A percentile compares a stretch with the other conserved stretches of the same genome.
phyloP scores from a whole-genome alignment of 2,113 vertebrate species.

The Eublepharis macularius region DNA sequence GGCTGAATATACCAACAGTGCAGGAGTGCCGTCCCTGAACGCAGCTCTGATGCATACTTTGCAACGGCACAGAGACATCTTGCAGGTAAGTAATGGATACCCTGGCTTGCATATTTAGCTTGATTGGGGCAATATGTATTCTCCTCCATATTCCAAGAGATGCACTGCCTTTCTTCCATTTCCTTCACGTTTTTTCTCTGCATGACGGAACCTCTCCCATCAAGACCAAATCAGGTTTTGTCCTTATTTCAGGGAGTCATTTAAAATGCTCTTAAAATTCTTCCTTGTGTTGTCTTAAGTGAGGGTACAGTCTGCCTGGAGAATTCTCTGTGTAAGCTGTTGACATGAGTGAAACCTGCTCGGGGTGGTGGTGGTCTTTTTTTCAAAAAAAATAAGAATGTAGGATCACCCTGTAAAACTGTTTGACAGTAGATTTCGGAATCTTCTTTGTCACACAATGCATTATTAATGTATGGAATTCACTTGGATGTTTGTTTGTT shows the following conservation, averaged over 20 bases:
- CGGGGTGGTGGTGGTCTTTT: background rate
- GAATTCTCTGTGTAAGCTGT: background rate
- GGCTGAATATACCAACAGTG: conserved; percentile 91
- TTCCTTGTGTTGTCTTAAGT: background rate
- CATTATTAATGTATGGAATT: too few relatives aligned
- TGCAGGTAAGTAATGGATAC: conserved; percentile 81
- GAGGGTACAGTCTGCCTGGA: background rate
- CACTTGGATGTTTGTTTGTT: too few relatives aligned
- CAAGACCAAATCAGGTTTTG: background rate
- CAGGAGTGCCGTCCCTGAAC: conserved; percentile 89
- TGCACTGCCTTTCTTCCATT: background rate
- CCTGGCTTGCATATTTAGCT: background rate
- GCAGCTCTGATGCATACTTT: conserved; percentile 96
- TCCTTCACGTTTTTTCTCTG: background rate
- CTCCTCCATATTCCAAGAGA: rapidly evolving
- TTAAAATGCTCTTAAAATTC: background rate
- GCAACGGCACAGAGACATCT: conserved; percentile 95
- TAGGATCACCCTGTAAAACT: background rate
- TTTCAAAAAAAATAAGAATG: background rate
- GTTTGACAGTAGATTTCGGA: too few relatives aligned
- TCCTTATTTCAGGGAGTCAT: background rate
- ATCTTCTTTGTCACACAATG: too few relatives aligned
- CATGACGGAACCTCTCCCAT: background rate
- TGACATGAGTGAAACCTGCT: background rate
- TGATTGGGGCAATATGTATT: background rate